phyloP scores from a whole-genome alignment of 1,140 invertebrate genomes.

The Drosophila teissieri region DNA sequence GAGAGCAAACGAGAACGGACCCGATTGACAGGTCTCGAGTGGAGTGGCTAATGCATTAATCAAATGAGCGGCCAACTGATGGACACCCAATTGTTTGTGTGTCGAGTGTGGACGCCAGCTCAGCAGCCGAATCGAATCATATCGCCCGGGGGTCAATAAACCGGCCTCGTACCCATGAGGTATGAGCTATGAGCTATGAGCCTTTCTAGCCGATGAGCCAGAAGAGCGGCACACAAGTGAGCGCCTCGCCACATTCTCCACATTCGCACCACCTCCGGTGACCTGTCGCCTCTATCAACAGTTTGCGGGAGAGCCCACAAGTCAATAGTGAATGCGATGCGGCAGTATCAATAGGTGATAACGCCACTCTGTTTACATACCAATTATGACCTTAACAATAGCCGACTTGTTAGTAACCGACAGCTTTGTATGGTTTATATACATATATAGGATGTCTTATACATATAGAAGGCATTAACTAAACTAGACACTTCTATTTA shows the following conservation, averaged over 20 bases:
- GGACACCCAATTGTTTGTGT: slow-evolving; percentile 52
- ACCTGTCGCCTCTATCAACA: not conserved
- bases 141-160: slow-evolving; percentile 38
- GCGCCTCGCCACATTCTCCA: no score
- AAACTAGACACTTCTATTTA: no score
- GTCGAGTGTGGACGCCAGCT: slow-evolving; percentile 28
- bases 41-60: slow-evolving; percentile 62
- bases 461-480: no score
- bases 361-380: no score
- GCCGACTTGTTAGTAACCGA: no score
- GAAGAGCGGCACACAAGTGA: not conserved
- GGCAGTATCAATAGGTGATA: no score
- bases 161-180: not conserved
- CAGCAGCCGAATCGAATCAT: slow-evolving; percentile 13
- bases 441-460: no score
- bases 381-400: no score
- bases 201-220: not conserved
- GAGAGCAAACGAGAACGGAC: slow-evolving; percentile 38
- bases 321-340: no score
- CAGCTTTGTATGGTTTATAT: no score
- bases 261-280: not conserved
- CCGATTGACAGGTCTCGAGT: slow-evolving; percentile 27
- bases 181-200: not conserved
- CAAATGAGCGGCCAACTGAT: slow-evolving; percentile 66
- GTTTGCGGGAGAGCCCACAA: not conserved